Evolutionary conservation across 2,797 vertebrate species (phyloP).

Genomic region (Orientallactaga sibirica): DNA sequence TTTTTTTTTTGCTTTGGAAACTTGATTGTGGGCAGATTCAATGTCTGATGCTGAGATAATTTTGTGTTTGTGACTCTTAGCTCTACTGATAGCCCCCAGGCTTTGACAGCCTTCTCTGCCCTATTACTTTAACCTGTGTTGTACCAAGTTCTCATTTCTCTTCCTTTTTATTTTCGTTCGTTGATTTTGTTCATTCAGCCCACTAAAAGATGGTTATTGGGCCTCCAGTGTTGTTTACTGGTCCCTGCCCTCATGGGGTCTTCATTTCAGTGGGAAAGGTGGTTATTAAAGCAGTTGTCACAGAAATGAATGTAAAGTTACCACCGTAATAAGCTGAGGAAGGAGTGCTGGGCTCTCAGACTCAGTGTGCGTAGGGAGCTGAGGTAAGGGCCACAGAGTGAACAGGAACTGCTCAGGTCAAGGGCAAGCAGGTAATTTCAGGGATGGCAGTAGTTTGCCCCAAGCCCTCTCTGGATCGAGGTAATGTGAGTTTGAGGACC

Average conservation of each 20-base stretch:
- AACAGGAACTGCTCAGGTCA: background rate
- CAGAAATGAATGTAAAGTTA: background rate
- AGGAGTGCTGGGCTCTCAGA: background rate
- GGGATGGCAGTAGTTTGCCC: background rate
- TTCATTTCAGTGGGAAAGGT: background rate
- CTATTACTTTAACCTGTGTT: background rate
- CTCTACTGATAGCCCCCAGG: slow-evolving; percentile 15
- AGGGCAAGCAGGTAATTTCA: background rate
- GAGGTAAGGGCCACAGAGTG: background rate
- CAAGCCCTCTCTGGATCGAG: background rate
- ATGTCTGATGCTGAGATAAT: slow-evolving; percentile 34
- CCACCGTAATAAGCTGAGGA: background rate
- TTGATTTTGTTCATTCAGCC: background rate
- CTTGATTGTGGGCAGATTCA: background rate
- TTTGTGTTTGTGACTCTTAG: slow-evolving; percentile 35
- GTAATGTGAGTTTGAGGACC: background rate
- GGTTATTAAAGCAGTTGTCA: background rate
- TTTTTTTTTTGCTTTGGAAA: background rate
- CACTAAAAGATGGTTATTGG: slow-evolving; percentile 4
- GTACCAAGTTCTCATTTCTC: background rate
- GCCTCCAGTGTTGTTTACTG: background rate
- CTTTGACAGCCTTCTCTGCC: slow-evolving; percentile 46
- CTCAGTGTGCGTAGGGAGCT: background rate
- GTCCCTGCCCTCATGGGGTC: background rate
- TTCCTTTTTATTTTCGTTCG: background rate